Conservation (phyloP, 2,888 invertebrate genomes). For the Acanthococcus lagerstroemiae region DNA sequence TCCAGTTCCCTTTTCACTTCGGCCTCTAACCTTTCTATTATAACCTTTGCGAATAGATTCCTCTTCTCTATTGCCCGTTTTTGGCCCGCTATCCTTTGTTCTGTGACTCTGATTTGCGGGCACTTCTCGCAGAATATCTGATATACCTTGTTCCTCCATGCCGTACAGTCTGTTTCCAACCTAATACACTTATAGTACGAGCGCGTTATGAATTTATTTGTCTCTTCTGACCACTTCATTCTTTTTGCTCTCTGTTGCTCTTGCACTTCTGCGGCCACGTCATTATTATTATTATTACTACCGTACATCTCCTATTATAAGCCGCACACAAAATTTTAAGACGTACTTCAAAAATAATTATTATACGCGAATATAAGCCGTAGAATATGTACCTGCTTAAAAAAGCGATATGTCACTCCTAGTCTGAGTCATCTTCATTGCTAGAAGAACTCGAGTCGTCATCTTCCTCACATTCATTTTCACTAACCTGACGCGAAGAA, state of each 20-base stretch:
- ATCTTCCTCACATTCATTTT: no score
- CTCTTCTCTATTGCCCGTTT: neutral
- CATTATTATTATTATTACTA: no score
- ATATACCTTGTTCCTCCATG: neutral
- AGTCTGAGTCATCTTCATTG: no score
- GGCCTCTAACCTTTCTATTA: neutral
- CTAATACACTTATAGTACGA: neutral
- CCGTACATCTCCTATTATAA: no score
- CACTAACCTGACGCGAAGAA: no score
- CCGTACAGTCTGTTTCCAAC: neutral
- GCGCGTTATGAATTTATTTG: neutral
- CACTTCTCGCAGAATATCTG: neutral
- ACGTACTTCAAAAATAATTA: no score
- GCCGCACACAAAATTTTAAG: no score
- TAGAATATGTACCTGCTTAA: no score
- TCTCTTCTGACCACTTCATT: neutral
- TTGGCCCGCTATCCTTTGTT: neutral
- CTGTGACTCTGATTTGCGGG: neutral
- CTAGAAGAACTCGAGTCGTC: no score
- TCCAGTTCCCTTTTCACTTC: neutral
- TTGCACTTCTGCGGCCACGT: no score
- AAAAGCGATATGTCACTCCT: no score
- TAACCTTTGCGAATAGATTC: neutral
- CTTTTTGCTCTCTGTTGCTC: neutral
- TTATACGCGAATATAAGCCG: no score